These are phyloP conservation scores for Scomber japonicus DNA, from an alignment of 2,113 vertebrate genomes.

Conservation along the genomic window DNA sequence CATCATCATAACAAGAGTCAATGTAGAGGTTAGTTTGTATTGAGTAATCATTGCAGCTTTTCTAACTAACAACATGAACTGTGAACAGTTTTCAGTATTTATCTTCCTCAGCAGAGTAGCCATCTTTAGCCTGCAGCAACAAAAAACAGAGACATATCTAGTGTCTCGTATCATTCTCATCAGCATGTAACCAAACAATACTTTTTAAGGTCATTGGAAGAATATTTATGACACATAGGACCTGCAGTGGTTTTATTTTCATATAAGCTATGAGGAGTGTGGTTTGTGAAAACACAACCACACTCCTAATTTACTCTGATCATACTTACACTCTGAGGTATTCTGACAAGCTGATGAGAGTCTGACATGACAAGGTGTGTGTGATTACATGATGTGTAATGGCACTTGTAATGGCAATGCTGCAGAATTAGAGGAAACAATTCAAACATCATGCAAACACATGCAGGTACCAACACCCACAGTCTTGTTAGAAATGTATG, in stretches of 20 bases:
- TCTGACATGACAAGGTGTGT: not conserved
- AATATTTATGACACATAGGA: not conserved
- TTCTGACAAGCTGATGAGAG: not conserved
- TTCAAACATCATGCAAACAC: not conserved
- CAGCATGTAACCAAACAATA: constrained; percentile 19
- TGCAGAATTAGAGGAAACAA: not conserved
- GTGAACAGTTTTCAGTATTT: constrained; percentile 13
- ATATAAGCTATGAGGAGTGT: not conserved
- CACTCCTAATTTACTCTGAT: not conserved
- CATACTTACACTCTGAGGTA: too few relatives aligned
- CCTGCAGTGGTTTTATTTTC: constrained; percentile 2
- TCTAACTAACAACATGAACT: not conserved
- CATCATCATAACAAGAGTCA: constrained; percentile 2
- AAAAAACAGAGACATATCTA: constrained; percentile 49
- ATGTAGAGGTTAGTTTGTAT: not conserved
- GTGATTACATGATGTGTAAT: not conserved
- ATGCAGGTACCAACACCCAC: too few relatives aligned
- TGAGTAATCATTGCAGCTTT: not conserved
- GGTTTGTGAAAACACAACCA: constrained; percentile 1
- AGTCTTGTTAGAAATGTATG: not conserved
- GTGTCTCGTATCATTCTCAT: constrained; percentile 37
- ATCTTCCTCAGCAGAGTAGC: constrained; percentile 24
- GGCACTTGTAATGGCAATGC: not conserved
- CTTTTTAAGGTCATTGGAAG: not conserved
- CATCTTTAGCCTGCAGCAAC: constrained; percentile 32